phyloP scores from a whole-genome alignment of 2,888 invertebrate genomes.

The Drosophila tanythrix region DNA sequence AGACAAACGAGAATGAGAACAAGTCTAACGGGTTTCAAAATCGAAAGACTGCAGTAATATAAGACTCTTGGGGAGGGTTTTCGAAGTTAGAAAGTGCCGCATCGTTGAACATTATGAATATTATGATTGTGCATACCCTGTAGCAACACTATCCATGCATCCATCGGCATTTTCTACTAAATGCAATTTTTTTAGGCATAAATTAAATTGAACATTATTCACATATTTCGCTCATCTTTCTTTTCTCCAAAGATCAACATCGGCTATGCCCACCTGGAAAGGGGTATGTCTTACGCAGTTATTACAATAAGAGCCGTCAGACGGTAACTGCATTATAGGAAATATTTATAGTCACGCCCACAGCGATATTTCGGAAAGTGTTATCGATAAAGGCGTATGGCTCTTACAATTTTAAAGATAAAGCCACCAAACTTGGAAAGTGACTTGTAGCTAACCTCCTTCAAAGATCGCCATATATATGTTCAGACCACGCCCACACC shows the following conservation, averaged over 20 bases:
- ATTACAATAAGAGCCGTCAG: too few relatives aligned
- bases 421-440: neutral
- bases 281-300: too few relatives aligned
- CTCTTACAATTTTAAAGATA: neutral
- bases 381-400: neutral
- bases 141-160: neutral
- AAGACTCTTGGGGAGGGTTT: neutral
- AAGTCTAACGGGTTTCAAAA: slow-evolving; percentile 49
- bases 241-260: neutral
- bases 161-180: neutral
- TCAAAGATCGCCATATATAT: neutral
- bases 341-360: neutral
- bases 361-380: neutral
- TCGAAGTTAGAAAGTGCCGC: slow-evolving; percentile 41
- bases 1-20: slow-evolving; percentile 29
- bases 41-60: slow-evolving; percentile 21
- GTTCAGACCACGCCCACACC: neutral
- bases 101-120: slow-evolving; percentile 38
- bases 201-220: neutral
- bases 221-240: neutral
- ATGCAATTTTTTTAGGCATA: neutral
- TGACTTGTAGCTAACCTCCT: neutral
- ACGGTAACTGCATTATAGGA: neutral
- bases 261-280: neutral
- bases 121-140: slow-evolving; percentile 24